These are phyloP conservation scores for Perodicticus potto DNA, from an alignment of 2,797 vertebrate genomes.

Conservation along the genomic window DNA sequence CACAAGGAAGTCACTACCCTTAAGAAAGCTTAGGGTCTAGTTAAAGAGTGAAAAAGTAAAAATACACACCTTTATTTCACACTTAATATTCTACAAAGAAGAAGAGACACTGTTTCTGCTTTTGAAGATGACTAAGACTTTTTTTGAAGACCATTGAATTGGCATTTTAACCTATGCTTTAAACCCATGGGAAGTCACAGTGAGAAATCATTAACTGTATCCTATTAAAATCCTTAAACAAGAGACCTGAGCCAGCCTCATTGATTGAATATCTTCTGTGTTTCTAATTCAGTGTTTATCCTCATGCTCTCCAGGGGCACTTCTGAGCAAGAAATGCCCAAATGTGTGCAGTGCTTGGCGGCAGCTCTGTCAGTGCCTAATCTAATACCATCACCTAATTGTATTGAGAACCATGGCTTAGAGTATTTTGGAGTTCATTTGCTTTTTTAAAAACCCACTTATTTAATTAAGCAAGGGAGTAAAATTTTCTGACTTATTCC, in stretches of 20 bases:
- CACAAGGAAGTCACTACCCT: background rate
- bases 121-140: background rate
- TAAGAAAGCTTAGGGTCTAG: conserved; percentile 11
- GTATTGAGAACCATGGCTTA: conserved; percentile 24
- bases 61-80: background rate
- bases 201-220: conserved; percentile 70
- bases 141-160: conserved; percentile 13
- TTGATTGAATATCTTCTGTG: conserved; percentile 67
- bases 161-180: conserved; percentile 49
- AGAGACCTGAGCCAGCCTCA: conserved; percentile 57
- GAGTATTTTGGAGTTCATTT: conserved; percentile 61
- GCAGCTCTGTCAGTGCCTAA: conserved; percentile 18
- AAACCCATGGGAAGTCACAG: conserved; percentile 57
- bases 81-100: background rate
- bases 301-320: conserved; percentile 36
- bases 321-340: conserved; percentile 63
- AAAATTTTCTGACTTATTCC: conserved; percentile 65
- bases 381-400: conserved; percentile 66
- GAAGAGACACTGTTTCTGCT: background rate
- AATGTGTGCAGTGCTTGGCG: background rate
- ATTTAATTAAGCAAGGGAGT: conserved; percentile 76
- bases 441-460: conserved; percentile 53
- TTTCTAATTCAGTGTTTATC: conserved; percentile 75
- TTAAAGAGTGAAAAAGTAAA: background rate
- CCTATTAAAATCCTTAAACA: conserved; percentile 74